Percentiles rank a stretch among this genome's conserved stretches.
phyloP scores from a whole-genome alignment of 2,113 vertebrate genomes.

The Heterotilapia buettikoferi region DNA sequence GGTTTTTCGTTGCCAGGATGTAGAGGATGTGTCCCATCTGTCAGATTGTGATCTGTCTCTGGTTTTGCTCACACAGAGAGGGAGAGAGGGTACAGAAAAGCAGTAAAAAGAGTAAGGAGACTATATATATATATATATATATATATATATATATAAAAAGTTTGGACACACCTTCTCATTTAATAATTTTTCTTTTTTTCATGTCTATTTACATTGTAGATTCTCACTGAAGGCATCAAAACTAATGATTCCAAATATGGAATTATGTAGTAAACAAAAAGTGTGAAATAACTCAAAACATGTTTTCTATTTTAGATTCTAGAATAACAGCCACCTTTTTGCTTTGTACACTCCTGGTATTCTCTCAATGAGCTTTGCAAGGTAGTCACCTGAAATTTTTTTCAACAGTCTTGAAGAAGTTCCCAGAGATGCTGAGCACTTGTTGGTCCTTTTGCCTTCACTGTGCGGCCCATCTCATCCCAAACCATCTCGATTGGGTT shows the following conservation, averaged over 20 bases:
- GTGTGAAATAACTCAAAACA: neutral
- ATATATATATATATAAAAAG: too few relatives aligned
- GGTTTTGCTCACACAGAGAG: neutral
- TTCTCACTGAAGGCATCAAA: neutral
- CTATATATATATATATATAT: too few relatives aligned
- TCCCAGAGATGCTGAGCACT: neutral
- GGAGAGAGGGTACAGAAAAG: neutral
- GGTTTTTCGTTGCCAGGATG: slow-evolving; percentile 9
- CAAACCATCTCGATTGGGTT: neutral
- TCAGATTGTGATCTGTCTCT: neutral
- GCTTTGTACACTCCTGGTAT: neutral
- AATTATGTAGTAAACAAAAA: neutral
- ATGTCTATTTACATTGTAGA: neutral
- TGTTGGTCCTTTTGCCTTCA: neutral
- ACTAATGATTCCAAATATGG: neutral
- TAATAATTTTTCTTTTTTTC: neutral
- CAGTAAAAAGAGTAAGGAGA: too few relatives aligned
- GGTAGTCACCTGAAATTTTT: neutral
- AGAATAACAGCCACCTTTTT: neutral
- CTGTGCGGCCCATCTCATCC: neutral
- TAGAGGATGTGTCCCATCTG: slow-evolving; percentile 3
- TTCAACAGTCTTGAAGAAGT: neutral
- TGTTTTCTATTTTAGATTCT: neutral
- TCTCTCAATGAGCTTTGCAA: neutral
- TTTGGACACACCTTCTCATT: neutral